These are phyloP conservation scores for Schmidtea mediterranea DNA, from an alignment of 1,140 invertebrate genomes.

Conservation along the genomic window DNA sequence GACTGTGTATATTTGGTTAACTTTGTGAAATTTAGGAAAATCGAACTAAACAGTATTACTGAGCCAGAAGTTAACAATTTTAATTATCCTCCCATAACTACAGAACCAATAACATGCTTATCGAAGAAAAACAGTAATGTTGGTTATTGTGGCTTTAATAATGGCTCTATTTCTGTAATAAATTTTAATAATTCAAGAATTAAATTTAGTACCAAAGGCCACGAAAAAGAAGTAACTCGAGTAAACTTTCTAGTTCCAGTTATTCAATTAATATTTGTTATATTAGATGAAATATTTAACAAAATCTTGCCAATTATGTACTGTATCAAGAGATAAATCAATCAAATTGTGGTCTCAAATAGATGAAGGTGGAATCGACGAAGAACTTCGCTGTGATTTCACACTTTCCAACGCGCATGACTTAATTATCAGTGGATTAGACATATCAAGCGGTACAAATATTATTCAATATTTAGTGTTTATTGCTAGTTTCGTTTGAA, in stretches of 20 bases:
- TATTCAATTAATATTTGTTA: not conserved
- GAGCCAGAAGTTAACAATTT: too few relatives aligned
- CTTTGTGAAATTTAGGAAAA: too few relatives aligned
- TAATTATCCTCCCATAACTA: too few relatives aligned
- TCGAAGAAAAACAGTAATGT: too few relatives aligned
- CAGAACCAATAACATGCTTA: too few relatives aligned
- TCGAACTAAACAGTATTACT: too few relatives aligned
- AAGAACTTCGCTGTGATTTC: constrained; percentile 15
- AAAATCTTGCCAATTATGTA: constrained; percentile 14
- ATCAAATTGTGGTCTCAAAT: constrained; percentile 16
- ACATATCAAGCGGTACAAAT: not conserved
- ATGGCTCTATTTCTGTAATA: too few relatives aligned
- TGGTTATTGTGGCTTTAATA: too few relatives aligned
- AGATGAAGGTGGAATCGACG: constrained; percentile 10
- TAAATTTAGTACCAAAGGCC: constrained; percentile 9
- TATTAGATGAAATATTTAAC: constrained; percentile 16
- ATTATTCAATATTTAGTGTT: not conserved
- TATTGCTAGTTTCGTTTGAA: too few relatives aligned
- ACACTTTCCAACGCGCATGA: constrained; percentile 17
- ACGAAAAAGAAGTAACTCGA: constrained; percentile 18
- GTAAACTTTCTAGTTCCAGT: constrained; percentile 9
- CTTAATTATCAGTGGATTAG: constrained; percentile 14
- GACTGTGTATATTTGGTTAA: too few relatives aligned
- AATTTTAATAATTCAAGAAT: too few relatives aligned
- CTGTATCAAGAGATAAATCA: constrained; percentile 19